These are phyloP conservation scores for Diphyllodes magnificus DNA, from an alignment of 2,113 vertebrate species.

Conservation along the genomic window DNA sequence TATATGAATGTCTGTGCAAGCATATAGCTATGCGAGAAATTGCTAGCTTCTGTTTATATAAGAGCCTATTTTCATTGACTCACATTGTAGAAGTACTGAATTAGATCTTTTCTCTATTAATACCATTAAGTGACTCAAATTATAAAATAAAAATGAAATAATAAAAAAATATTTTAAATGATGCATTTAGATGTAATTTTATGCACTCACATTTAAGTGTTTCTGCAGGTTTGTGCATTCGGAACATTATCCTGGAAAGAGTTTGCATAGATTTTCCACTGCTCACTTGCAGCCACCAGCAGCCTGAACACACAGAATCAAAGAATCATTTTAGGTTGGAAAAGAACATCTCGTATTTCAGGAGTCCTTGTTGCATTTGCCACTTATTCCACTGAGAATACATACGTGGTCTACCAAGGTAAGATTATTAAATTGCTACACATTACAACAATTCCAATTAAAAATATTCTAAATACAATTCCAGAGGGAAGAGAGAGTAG, in stretches of 20 bases:
- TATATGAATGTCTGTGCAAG: neutral
- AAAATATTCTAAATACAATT: constrained; percentile 49
- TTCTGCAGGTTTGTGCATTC: constrained; percentile 17
- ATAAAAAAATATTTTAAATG: neutral
- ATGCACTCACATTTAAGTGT: constrained; percentile 23
- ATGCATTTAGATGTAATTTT: constrained; percentile 14
- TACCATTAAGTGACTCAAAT: neutral
- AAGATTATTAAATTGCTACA: constrained; percentile 45
- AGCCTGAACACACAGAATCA: constrained; percentile 5
- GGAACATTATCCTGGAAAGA: constrained; percentile 61
- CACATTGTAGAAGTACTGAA: neutral
- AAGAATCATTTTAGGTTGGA: neutral
- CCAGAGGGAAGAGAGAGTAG: neutral
- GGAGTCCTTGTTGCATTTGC: constrained; percentile 39
- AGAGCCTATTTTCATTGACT: neutral
- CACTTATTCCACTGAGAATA: constrained; percentile 50
- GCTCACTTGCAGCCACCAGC: constrained; percentile 9
- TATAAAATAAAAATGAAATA: neutral
- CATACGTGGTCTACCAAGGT: neutral
- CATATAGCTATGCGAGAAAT: neutral
- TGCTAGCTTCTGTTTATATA: neutral
- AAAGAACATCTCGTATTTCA: constrained; percentile 14
- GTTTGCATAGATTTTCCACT: constrained; percentile 65
- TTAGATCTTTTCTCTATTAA: neutral
- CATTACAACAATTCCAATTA: constrained; percentile 13